A percentile compares a stretch with the other conserved stretches of the same genome.
Conservation (phyloP, 2,113 vertebrate species). For the Pachycephala philippinensis region DNA sequence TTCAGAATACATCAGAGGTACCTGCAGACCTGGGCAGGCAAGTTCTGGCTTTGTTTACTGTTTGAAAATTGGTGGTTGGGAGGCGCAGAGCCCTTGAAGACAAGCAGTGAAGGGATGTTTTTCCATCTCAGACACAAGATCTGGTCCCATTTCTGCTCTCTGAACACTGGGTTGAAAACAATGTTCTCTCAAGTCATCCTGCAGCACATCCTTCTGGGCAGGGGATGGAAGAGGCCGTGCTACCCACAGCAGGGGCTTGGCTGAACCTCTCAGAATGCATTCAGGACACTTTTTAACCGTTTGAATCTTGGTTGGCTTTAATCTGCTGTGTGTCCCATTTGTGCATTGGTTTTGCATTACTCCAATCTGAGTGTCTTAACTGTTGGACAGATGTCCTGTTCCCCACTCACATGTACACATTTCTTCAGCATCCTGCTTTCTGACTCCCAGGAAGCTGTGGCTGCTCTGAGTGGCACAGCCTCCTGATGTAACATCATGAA, state of each 20-base stretch:
- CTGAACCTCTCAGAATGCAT: background rate
- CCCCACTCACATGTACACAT: background rate
- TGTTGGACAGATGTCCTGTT: background rate
- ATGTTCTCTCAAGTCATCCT: background rate
- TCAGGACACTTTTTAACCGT: slow-evolving; percentile 19
- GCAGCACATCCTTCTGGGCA: background rate
- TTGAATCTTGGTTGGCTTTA: slow-evolving; percentile 57
- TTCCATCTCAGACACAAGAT: background rate
- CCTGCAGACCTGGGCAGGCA: slow-evolving; percentile 27
- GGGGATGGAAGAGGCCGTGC: background rate
- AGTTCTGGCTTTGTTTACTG: slow-evolving; percentile 48
- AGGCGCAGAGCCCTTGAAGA: background rate
- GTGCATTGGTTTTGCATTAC: slow-evolving; percentile 34
- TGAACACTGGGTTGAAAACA: background rate
- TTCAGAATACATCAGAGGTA: slow-evolving; percentile 38
- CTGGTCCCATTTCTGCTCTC: background rate
- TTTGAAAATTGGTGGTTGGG: slow-evolving; percentile 30
- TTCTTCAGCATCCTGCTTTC: background rate
- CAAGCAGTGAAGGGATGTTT: background rate
- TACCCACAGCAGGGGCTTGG: background rate
- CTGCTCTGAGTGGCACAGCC: background rate
- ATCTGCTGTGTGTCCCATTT: slow-evolving; percentile 6
- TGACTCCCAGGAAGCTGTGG: background rate
- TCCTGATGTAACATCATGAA: background rate
- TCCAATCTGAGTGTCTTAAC: background rate